Base-by-base conservation (phyloP, 2,113 vertebrate species). In the Neodon shergylaensis region DNA sequence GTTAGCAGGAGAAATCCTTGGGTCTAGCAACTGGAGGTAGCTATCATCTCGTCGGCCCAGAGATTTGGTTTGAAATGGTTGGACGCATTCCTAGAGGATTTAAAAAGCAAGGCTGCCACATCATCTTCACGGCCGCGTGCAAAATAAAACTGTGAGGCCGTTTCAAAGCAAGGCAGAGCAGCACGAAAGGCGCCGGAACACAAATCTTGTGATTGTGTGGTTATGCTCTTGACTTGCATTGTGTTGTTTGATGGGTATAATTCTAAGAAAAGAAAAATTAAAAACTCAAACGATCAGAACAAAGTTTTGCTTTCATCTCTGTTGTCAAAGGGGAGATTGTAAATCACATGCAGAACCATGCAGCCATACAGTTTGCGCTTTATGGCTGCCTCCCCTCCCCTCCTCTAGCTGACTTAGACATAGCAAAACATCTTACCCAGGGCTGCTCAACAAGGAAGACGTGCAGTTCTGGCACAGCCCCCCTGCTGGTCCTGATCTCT, bases 111-210 rank as follows among this genome's bases (percentile, higher is more conserved):
- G 17, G 5, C n/a, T 19, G 21, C 47, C 17, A 1, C 14, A 2
- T 28, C 1, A 7, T 79, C 36, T 58, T 14, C 52, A 16, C 13
- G 73, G 47, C 85, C 44, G 17, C 1, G 61, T 10, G 24, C 26
- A 85, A 24, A 66, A 31, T 70, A 3, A 54, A 78, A 63, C 0
- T 2, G 10, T 3, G 26, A 58, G 44, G 44, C 1, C 16, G 22
- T n/a, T 54, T 33, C 31, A 31, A 81, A 58, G 44, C 44, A 11
- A 6, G 87, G 11, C 42, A 3, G 13, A 70, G 19, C 2, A 4
- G 54, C 49, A 0, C 5, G 16, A 10, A 0, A 47, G 14, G 22
- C 3, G 1, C 1, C 2, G 6, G 66, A n/a, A 22, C 0, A 7
- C 2, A 10, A 73, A 6, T 39, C 14, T 36, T 16, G 14, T 12